A percentile compares a stretch with the other conserved stretches of the same genome.
Evolutionary conservation across 2,113 vertebrate genomes (phyloP).

Genomic region (Epinephelus moara): DNA sequence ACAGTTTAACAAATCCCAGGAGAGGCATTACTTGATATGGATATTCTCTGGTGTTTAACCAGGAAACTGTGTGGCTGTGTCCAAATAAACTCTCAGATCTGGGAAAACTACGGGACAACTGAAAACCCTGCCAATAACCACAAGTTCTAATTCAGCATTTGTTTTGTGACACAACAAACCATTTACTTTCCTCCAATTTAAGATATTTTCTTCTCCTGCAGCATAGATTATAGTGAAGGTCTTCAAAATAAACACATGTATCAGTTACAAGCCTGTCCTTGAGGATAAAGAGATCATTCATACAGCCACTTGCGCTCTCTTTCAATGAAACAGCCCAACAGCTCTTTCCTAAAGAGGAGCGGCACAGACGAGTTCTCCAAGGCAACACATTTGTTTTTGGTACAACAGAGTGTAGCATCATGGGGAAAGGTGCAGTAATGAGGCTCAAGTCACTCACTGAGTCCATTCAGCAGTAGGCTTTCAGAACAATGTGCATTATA

Average conservation of each 20-base stretch:
- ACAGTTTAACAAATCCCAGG: constrained; percentile 38
- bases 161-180: constrained; percentile 29
- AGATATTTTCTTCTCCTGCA: background rate
- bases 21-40: constrained; percentile 52
- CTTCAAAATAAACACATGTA: constrained; percentile 19
- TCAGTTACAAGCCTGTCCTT: constrained; percentile 7
- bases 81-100: constrained; percentile 65
- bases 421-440: constrained; percentile 26
- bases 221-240: background rate
- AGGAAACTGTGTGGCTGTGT: constrained; percentile 65
- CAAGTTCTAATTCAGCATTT: constrained; percentile 17
- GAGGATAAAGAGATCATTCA: constrained; percentile 21
- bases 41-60: constrained; percentile 54
- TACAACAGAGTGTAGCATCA: constrained; percentile 66
- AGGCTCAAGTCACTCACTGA: constrained; percentile 1
- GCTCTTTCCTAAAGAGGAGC: constrained; percentile 63
- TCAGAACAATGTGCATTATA: background rate
- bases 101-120: constrained; percentile 43
- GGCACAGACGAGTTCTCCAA: constrained; percentile 61
- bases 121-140: constrained; percentile 23
- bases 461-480: constrained; percentile 21
- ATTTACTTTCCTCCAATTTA: background rate
- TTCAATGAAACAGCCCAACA: constrained; percentile 33
- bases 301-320: constrained; percentile 13
- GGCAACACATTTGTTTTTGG: constrained; percentile 72